These are phyloP conservation scores for Drosophila formosana DNA, from an alignment of 2,888 invertebrate species.

Conservation along the genomic window DNA sequence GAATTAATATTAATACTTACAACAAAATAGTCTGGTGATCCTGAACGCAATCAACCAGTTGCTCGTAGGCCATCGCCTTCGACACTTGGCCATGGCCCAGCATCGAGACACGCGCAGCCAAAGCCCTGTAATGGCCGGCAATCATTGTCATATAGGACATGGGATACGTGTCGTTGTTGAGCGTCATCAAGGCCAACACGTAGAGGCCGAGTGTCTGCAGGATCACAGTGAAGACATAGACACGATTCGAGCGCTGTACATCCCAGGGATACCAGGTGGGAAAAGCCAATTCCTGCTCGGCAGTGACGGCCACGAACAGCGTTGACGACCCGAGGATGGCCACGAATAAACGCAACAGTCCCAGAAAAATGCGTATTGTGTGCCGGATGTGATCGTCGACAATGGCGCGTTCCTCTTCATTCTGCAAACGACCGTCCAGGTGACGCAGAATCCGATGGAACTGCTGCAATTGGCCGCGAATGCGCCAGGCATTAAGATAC, in stretches of 20 bases:
- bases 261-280: conserved; percentile 81
- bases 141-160: conserved; percentile 74
- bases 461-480: conserved; percentile 52
- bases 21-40: conserved; percentile 79
- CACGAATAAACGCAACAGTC: conserved; percentile 28
- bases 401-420: conserved; percentile 48
- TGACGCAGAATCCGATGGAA: conserved; percentile 56
- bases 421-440: conserved; percentile 67
- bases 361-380: conserved; percentile 44
- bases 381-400: conserved; percentile 45
- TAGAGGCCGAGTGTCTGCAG: conserved; percentile 46
- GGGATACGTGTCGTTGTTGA: conserved; percentile 75
- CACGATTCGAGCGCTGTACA: conserved; percentile 38
- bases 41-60: conserved; percentile 68
- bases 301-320: conserved; percentile 6
- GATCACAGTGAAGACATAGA: conserved; percentile 9
- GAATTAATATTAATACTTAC: conserved; percentile 21
- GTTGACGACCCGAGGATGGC: conserved; percentile 26
- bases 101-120: conserved; percentile 64
- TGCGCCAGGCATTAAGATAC: conserved; percentile 55
- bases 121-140: conserved; percentile 73
- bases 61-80: background rate
- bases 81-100: conserved; percentile 11
- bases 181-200: conserved; percentile 44
- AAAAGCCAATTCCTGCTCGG: conserved; percentile 60